Conservation (phyloP, 2,888 invertebrate genomes). For the Ochropleura plecta region DNA sequence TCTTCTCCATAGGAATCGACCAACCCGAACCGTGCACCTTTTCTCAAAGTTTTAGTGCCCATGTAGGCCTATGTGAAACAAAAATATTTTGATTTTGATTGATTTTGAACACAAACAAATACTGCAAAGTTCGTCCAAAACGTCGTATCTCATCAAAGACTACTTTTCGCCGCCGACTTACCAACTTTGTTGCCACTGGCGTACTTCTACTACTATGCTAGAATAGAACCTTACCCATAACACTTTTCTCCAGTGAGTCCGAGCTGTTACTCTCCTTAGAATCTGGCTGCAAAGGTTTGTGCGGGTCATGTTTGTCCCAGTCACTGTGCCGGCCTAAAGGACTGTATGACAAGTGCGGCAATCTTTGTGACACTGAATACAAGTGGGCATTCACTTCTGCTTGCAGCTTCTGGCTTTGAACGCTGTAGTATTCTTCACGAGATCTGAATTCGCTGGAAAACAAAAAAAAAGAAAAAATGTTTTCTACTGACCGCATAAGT, state of each 20-base stretch:
- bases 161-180: neutral
- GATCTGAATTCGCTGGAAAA: constrained; percentile 85
- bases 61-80: too few species aligned
- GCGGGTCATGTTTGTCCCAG: constrained; percentile 88
- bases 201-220: neutral
- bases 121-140: neutral
- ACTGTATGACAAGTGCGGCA: constrained; percentile 89
- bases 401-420: constrained; percentile 88
- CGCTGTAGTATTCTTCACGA: constrained; percentile 88
- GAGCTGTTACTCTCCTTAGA: constrained; percentile 89
- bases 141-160: neutral
- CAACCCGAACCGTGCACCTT: too few species aligned
- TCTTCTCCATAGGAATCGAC: too few species aligned
- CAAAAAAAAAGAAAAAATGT: neutral
- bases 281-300: constrained; percentile 86
- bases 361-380: constrained; percentile 91
- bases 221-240: constrained; percentile 81
- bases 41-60: too few species aligned
- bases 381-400: constrained; percentile 89
- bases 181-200: neutral
- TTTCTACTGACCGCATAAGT: too few species aligned
- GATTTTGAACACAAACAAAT: neutral
- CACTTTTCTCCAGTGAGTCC: constrained; percentile 88
- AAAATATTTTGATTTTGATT: too few species aligned
- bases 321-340: constrained; percentile 87